Evolutionary conservation across 1,140 invertebrate genomes (phyloP), one percentile per base, ranked within the genome.

Genomic region (Pogonognathellus flavescens): DNA sequence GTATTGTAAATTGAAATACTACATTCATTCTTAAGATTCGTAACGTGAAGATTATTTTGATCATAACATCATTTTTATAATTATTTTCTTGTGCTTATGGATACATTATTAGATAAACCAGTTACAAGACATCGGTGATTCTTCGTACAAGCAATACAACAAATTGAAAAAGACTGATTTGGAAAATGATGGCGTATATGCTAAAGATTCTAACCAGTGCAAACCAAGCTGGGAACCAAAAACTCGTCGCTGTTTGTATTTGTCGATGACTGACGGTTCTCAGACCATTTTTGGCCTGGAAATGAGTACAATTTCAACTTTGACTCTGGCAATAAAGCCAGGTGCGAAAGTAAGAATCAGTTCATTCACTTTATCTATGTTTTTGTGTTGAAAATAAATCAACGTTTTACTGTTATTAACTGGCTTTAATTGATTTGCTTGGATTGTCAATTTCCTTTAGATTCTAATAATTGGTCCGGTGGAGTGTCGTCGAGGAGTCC

Each of bases 181-280:
- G 87, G 91, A 91, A 53, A 93, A 94, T 90, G 89, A 90, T 13
- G 90, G 91, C 86, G 91, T 92, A 16, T 25, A 82, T 8, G 88
- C 86, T 5, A 92, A 91, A 10, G 90, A 91, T 49, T 80, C 53
- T 49, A 87, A 14, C 7, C 92, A 93, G 81, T 90, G 90, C 66
- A 90, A 90, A 82, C 88, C 89, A 84, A 81, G 85, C 66, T 91
- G 91, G 91, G 91, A 92, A 84, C 91, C 91, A 14, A 92, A 93
- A 87, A 88, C 90, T 16, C 93, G 92, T 86, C 90, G 95, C 89
- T 94, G 95, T 93, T 91, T 96, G 84, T 93, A 94, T 90, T 90
- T 96, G 55, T 93, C 92, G 72, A 90, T 96, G 82, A 96, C 95
- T 22, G 95, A 97, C 92, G 96, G 95, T 14, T 91, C 92, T 3